Evolutionary conservation across 2,113 vertebrate genomes (phyloP).

Genomic region (Loxodonta africana): DNA sequence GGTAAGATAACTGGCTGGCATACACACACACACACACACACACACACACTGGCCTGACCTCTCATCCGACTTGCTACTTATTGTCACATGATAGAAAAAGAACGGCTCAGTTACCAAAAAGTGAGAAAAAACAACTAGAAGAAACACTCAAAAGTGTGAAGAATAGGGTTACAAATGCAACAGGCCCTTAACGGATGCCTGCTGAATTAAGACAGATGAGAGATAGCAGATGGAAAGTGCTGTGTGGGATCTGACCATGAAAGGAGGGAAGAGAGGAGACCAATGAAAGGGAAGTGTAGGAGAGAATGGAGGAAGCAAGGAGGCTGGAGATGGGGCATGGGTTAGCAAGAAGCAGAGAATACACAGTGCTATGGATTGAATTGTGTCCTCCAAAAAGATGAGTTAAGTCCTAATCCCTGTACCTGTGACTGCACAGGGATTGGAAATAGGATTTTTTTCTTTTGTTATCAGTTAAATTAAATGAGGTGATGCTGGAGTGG

Average conservation of each 20-base stretch:
- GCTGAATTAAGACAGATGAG: not conserved
- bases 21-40: not conserved
- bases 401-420: not conserved
- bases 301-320: not conserved
- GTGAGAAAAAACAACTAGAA: not conserved
- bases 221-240: not conserved
- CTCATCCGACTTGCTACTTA: not conserved
- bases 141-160: not conserved
- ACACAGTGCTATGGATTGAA: not conserved
- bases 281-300: not conserved
- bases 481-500: not conserved
- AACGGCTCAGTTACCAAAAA: not conserved
- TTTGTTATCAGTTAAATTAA: not conserved
- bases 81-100: not conserved
- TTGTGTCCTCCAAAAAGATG: not conserved
- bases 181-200: not conserved
- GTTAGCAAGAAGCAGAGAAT: not conserved
- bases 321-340: not conserved
- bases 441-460: not conserved
- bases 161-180: not conserved
- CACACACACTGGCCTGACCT: not conserved
- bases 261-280: not conserved
- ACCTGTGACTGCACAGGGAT: not conserved
- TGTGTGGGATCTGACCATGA: not conserved
- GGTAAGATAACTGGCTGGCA: too few relatives aligned